Base-by-base conservation (phyloP, 2,797 vertebrate genomes). In the Gymnodraco acuticeps region DNA sequence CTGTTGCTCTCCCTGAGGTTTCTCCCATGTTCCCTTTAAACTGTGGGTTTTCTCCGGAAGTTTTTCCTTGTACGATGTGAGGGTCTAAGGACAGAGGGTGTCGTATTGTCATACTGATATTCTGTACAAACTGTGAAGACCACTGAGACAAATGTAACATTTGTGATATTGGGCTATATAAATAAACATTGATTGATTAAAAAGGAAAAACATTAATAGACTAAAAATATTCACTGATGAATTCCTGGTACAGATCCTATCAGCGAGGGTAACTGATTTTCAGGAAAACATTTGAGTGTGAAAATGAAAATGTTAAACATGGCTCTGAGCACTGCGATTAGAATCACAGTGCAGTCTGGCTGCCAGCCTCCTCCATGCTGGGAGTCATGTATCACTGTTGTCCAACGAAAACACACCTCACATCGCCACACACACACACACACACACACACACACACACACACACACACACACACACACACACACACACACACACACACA, bases 251-350 rank as follows among this genome's bases (percentile, higher is more conserved):
- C 50, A 13, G 42, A 64, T 17, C 2, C 38, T n/a, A 51, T 65
- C 61, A 72, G 46, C 0, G 15, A 60, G n/a, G 33, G 33, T 10
- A 14, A 38, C 43, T 78, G 23, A 38, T 38, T 38, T 80, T 69
- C 13, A 77, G 59, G 73, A 73, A 62, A 64, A 33, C 10, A 33
- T 17, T 38, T 41, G n/a, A 62, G 66, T 42, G 33, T 38, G 19
- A 66, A 79, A 65, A 73, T 77, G 19, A 33, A 53, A 75, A 50
- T 59, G 31, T 60, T 46, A 52, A 73, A 43, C 45, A 27, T 14
- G 41, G 14, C 42, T 31, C n/a, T 31, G 19, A 62, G 75, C 61
- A 60, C 23, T 56, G 46, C 70, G 16, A 64, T 64, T 64, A 66
- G 3, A n/a, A 55, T 13, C 59, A 64, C 55, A 11, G 62, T 38